Base-by-base conservation (phyloP, 2,888 invertebrate species). In the Lochmaea crataegi region DNA sequence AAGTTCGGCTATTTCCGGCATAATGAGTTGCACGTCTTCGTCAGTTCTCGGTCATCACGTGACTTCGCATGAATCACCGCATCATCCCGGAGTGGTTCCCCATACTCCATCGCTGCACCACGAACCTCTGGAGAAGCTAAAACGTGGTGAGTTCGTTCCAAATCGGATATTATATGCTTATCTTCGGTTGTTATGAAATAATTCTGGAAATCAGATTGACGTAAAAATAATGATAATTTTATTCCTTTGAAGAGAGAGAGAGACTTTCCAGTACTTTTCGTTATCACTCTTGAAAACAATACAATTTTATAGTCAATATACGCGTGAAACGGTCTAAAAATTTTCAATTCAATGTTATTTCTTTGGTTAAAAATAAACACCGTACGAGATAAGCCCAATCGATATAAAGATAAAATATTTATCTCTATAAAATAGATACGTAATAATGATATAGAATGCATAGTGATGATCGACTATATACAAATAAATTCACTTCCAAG, bases 51-150 rank as follows among this genome's bases (percentile, higher is more conserved):
- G 85, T 81, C 87, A 89, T 75, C 90, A 87, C 75, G 84, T 85
- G 71, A 84, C 86, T 6, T 76, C 80, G 12, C 86, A 88, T 75
- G 86, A 85, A 68, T 68, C 80, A 9, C 72, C 80, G 11, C 87
- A 91, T 41, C 92, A 92, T 76, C 90, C 90, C 65, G 90, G 90
- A 0, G 88, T 91, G 14, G 89, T 90, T 22, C 92, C 88, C 72
- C 91, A 91, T 82, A 90, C 91, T 76, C 86, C 87, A 3, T 83
- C 87, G 3, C 82, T 87, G 65, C 91, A 93, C 79, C 92, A 92
- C 84, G 93, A 94, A 83, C 93, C 94, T 9, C 85, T 94, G 75
- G 94, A 94, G 88, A 94, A 94, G 85, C 89, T 94, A 74, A 94
- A 94, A 91, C 89, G 94, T 91, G 90, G 90, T 93, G 88, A 93